Base-by-base conservation (phyloP, 2,113 vertebrate genomes). In the Gopherus evgoodei region DNA sequence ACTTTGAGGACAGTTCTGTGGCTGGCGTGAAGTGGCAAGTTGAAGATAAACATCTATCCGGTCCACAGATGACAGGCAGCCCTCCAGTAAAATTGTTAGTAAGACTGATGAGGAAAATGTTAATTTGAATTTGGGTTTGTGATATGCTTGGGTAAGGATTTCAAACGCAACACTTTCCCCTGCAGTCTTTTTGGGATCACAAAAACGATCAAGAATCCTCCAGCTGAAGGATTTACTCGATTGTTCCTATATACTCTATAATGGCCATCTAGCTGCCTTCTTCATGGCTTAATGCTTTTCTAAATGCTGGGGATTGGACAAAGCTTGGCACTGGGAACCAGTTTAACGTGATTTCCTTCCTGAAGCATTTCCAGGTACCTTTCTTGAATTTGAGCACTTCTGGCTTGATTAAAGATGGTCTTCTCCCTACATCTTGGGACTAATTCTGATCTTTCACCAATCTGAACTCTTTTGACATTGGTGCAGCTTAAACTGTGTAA, bases 401-500 rank as follows among this genome's bases (percentile, higher is more conserved):
- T 92, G 88, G 57, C 84, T 95, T 83, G 84, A 86, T 85, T 91
- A 90, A 92, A 84, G 90, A 94, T 90, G 94, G 89, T 94, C 89
- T 76, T 8, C 17, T 69, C 10, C 42, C 42, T 76, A 5, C 89
- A 95, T 95, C 81, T 79, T 6, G 1, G 87, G 89, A 81, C 3
- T 8, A 3, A 22, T 81, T 90, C 86, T 97, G 95, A 95, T 95
- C 92, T 93, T 2, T 0, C 78, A 75, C 94, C 91, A 21, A 91
- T 93, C 90, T 47, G 2, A 96, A 96, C 92, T 95, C 75, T 76
- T 93, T 76, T 96, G 97, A 96, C 96, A 95, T 65, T 86, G 56
- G 91, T 2, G 9, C 92, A 94, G 94, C 65, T 96, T 96, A 96
- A 96, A 94, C 3, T 81, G 96, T 94, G 93, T 88, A 96, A 90